Conservation (phyloP, 2,113 vertebrate species). For the Oncorhynchus keta region DNA sequence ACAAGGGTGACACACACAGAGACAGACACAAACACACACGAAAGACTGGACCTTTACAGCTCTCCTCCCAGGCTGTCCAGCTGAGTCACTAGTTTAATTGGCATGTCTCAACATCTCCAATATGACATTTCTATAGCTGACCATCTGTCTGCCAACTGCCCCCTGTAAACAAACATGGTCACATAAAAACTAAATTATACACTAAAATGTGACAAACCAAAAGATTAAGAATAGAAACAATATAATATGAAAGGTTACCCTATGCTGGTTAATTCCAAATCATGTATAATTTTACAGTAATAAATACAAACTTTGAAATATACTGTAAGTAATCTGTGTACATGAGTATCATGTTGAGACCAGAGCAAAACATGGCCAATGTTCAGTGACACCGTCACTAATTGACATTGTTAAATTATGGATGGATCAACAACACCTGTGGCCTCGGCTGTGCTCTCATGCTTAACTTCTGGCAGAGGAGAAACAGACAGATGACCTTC, state of each 20-base stretch:
- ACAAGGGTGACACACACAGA: neutral
- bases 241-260: too few relatives aligned
- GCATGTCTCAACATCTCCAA: conserved; percentile 50
- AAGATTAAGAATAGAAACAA: neutral
- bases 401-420: too few relatives aligned
- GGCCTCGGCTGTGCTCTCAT: neutral
- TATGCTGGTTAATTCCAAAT: too few relatives aligned
- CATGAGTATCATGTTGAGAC: too few relatives aligned
- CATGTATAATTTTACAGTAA: too few relatives aligned
- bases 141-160: conserved; percentile 63
- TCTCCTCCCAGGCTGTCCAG: conserved; percentile 24
- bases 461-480: too few relatives aligned
- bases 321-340: too few relatives aligned
- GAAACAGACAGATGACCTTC: neutral
- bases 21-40: neutral
- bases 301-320: too few relatives aligned
- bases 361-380: too few relatives aligned
- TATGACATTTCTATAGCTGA: conserved; percentile 59
- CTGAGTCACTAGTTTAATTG: conserved; percentile 45
- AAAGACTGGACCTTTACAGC: conserved; percentile 11
- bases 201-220: neutral
- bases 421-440: neutral
- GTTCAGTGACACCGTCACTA: too few relatives aligned
- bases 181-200: too few relatives aligned
- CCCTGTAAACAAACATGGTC: conserved; percentile 15